Evolutionary conservation across 2,888 invertebrate genomes (phyloP), one percentile per base, ranked within the genome.

Genomic region (Venusia cambrica): DNA sequence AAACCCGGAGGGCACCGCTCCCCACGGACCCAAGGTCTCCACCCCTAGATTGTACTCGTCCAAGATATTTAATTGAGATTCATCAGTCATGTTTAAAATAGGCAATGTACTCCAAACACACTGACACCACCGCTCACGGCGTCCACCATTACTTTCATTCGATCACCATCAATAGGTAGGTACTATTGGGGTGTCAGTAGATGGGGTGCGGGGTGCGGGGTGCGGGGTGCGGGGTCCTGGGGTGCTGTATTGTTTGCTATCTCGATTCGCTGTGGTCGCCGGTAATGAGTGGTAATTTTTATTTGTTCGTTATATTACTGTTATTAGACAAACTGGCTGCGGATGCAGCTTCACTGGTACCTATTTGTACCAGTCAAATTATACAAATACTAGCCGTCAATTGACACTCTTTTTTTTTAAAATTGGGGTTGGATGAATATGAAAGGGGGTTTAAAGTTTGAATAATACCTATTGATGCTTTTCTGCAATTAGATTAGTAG

Each of bases 131-230:
- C 29, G 7, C 15, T 7, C 10, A 22, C 12, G 22, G 17, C 22
- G 14, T 6, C 8, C 13, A 16, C 24, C 17, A 31, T 24, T 24
- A 25, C 18, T 25, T 18, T 18, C 32, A 32, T 25, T 32, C 32
- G 32, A 32, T 32, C 32, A 47, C 44, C 32, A 57, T 59, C 45
- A 53, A 55, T 45, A 43, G 45, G n/a, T n/a, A n/a, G 41, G 30
- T 9, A 6, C 14, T 13, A 5, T 19, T 8, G 18, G 13, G 18
- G n/a, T 7, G 2, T 16, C 11, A 14, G 15, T 11, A 19, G 28
- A 20, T 31, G 21, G 30, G 31, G 30, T 30, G 17, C 11, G 8
- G n/a, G n/a, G n/a, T n/a, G n/a, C n/a, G n/a, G n/a, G n/a, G n/a
- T n/a, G n/a, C n/a, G 18, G 13, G 18, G n/a, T 7, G 2, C 12